A percentile compares a stretch with the other conserved stretches of the same genome.
Conservation (phyloP, 2,113 vertebrate genomes). For the Ciconia boyciana region DNA sequence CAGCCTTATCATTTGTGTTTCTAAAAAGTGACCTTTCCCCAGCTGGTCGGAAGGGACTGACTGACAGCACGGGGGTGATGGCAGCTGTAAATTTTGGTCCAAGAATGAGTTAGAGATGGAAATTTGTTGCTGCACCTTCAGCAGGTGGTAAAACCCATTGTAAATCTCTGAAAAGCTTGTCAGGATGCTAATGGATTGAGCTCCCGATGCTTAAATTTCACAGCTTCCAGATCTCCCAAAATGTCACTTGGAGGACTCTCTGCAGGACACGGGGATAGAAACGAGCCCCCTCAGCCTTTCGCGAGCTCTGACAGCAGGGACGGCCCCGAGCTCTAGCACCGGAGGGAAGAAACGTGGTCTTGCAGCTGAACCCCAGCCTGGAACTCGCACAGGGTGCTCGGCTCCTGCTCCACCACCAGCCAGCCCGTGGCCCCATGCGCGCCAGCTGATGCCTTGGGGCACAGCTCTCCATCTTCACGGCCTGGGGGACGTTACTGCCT, state of each 20-base stretch:
- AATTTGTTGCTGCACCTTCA: slow-evolving; percentile 33
- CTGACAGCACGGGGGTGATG: slow-evolving; percentile 21
- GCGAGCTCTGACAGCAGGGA: neutral
- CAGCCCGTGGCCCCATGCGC: accelerated
- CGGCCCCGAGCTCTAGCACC: accelerated
- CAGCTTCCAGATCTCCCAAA: neutral
- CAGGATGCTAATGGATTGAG: slow-evolving; percentile 48
- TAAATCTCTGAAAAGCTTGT: slow-evolving; percentile 47
- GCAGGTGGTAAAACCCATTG: slow-evolving; percentile 46
- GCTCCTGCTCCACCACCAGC: neutral
- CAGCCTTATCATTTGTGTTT: neutral
- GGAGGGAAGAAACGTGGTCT: neutral
- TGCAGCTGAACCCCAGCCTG: neutral
- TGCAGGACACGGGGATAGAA: neutral
- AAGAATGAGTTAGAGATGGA: slow-evolving; percentile 18
- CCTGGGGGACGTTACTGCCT: neutral
- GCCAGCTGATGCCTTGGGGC: neutral
- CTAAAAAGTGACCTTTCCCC: slow-evolving; percentile 33
- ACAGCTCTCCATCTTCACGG: neutral
- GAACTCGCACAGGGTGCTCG: accelerated
- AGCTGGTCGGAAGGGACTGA: neutral
- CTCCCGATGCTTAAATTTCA: slow-evolving; percentile 20
- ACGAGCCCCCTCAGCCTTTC: neutral
- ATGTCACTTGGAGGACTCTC: slow-evolving; percentile 41
- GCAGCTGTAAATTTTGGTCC: slow-evolving; percentile 43